Base-by-base conservation (phyloP, 2,888 invertebrate genomes). In the Stenurella melanura region DNA sequence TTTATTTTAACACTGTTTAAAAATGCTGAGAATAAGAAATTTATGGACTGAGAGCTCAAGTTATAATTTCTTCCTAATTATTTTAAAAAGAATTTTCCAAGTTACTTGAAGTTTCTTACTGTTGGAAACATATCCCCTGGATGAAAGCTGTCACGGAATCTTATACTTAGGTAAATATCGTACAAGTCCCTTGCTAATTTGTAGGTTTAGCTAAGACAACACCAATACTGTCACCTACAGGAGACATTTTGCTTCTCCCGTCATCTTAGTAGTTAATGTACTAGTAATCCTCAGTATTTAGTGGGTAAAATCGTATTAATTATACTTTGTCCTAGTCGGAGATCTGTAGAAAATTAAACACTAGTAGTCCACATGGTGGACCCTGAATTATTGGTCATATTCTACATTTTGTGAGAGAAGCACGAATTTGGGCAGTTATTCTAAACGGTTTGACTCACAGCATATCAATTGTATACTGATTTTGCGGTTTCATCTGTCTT, bases 271-370 rank as follows among this genome's bases (percentile, higher is more conserved):
- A 50, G 15, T n/a, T 50, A 50, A 50, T 50, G 50, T 50, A n/a
- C 50, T 50, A n/a, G 0, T 50, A 50, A 50, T 50, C 50, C 50
- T n/a, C 15, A n/a, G 50, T n/a, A n/a, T 50, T n/a, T n/a, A 17
- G n/a, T 50, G 50, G 50, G n/a, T 50, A 50, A 50, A 50, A 50
- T 50, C 50, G 6, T 50, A 50, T 50, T 50, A 50, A 50, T n/a
- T n/a, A 50, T 50, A 50, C 6, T 50, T 50, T 7, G n/a, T 7
- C n/a, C n/a, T 6, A 15, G 50, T n/a, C 50, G 3, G n/a, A 50
- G 1, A 6, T 15, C 50, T n/a, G 0, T n/a, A 15, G n/a, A 50
- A 50, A 26, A 26, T 26, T 26, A 4, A 26, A 26, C 2, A 26
- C 21, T 26, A n/a, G n/a, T n/a, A n/a, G n/a, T n/a, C n/a, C n/a